These are phyloP conservation scores for Coecobrya sp. DNA, from an alignment of 2,888 invertebrate genomes.

Conservation along the genomic window DNA sequence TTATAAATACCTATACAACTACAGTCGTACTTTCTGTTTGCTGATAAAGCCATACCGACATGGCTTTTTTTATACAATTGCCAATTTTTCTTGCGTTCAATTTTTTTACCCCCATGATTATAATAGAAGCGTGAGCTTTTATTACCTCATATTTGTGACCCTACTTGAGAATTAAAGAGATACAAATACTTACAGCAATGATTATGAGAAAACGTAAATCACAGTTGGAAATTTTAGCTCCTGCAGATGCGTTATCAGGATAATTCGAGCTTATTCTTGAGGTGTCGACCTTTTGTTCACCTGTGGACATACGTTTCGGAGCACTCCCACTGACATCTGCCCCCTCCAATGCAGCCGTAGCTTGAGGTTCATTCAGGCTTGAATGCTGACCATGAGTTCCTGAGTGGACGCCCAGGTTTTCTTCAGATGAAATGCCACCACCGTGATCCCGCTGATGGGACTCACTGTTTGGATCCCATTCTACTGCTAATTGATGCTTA, in stretches of 20 bases:
- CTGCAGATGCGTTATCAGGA: slow-evolving; percentile 22
- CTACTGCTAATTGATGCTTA: neutral
- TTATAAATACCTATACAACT: too few relatives aligned
- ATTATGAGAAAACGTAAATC: slow-evolving; percentile 55
- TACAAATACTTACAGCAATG: slow-evolving; percentile 19
- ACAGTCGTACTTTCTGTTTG: too few relatives aligned
- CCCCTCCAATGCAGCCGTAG: slow-evolving; percentile 74
- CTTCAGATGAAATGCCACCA: slow-evolving; percentile 6
- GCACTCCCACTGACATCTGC: slow-evolving; percentile 8
- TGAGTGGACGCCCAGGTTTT: neutral
- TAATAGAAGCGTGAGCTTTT: neutral
- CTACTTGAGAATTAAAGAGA: slow-evolving; percentile 43
- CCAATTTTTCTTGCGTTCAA: too few relatives aligned
- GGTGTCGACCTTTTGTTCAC: slow-evolving; percentile 60
- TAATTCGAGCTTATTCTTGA: slow-evolving; percentile 54
- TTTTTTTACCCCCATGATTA: neutral
- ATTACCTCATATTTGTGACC: slow-evolving; percentile 12
- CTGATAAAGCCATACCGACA: too few relatives aligned
- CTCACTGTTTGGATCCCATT: slow-evolving; percentile 43
- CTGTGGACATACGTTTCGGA: slow-evolving; percentile 49
- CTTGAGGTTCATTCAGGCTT: slow-evolving; percentile 64
- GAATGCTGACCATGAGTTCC: slow-evolving; percentile 29
- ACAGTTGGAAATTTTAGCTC: slow-evolving; percentile 40
- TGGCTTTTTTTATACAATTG: too few relatives aligned
- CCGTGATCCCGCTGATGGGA: slow-evolving; percentile 52